Evolutionary conservation across 92 coral and sea anemone species (phyloP), one percentile per base, ranked within the genome.

Genomic region (Umimayanthus chanpuru): DNA sequence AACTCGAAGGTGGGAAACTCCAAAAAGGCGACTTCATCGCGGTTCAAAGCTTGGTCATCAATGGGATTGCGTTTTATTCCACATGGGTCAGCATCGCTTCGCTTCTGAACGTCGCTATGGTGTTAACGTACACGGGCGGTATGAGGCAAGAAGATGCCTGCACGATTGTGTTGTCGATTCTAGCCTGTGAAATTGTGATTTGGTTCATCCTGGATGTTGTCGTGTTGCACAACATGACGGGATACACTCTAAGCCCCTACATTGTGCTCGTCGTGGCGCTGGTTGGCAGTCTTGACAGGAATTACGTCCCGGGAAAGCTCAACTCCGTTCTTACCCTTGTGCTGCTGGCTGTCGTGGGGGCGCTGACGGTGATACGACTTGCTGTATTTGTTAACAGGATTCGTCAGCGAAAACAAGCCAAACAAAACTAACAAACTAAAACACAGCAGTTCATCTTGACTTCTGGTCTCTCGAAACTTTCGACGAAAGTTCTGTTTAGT

Each of bases 61-160:
- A 94, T 92, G 98, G 98, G 29, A 80, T 93, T n/a, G 98, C 93
- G 6, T 85, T 94, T 85, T 93, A 91, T 86, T 91, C 98, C 23
- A 91, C 98, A 28, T 94, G 98, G 98, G 92, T 95, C 39, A 92
- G 90, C 12, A 93, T 89, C 90, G 92, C 90, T 53, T 81, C 94
- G 64, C 90, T 94, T 47, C 91, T 92, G 41, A 91, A 91, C 86
- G 80, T 89, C 14, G 96, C 94, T 20, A 94, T 94, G 72, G 94
- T 93, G 21, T 77, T 93, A 11, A 85, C 76, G 58, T 90, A 93
- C 90, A 93, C 95, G 8, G 93, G 86, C 1, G 91, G 89, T 21
- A 76, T 94, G 23, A 88, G 88, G 47, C 94, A 94, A 72, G 91
- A 93, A 77, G 86, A 93, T 41, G 90, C 91, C 26, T 73, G 89